Evolutionary conservation across 35 echinoderm and acorn worm species (phyloP).

Genomic region (Lytechinus pictus): DNA sequence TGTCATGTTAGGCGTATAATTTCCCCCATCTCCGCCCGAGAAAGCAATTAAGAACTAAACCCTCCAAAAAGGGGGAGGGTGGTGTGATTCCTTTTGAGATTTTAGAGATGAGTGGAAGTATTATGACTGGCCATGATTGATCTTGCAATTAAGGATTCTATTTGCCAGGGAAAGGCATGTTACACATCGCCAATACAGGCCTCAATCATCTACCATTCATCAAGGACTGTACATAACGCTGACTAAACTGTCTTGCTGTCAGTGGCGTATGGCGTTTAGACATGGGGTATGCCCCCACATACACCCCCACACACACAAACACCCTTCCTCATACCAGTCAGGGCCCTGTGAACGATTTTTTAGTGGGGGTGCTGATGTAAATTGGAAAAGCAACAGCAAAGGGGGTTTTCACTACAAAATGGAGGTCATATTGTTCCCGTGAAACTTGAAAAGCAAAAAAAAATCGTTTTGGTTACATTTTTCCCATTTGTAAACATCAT

Average conservation of each 20-base stretch:
- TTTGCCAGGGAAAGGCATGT: background rate
- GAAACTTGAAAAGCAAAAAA: no score
- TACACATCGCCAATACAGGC: background rate
- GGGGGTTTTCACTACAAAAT: no score
- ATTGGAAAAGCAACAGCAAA: no score
- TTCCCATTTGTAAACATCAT: no score
- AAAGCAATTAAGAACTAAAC: conserved; percentile 13
- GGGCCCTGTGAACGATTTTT: no score
- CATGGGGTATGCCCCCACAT: no score
- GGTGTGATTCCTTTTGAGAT: background rate
- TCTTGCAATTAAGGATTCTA: background rate
- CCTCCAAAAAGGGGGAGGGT: background rate
- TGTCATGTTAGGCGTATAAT: background rate
- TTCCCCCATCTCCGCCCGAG: background rate
- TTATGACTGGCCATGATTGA: conserved; percentile 11
- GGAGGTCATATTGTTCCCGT: no score
- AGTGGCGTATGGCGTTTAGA: no score
- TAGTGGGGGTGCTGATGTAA: no score
- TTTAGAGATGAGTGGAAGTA: background rate
- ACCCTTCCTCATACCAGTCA: no score
- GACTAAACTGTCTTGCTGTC: background rate
- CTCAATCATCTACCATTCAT: background rate
- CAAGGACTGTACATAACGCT: background rate
- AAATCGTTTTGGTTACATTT: no score
- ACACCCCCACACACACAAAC: no score